Base-by-base conservation (phyloP, 2,888 invertebrate species). In the Tethea ocularis region DNA sequence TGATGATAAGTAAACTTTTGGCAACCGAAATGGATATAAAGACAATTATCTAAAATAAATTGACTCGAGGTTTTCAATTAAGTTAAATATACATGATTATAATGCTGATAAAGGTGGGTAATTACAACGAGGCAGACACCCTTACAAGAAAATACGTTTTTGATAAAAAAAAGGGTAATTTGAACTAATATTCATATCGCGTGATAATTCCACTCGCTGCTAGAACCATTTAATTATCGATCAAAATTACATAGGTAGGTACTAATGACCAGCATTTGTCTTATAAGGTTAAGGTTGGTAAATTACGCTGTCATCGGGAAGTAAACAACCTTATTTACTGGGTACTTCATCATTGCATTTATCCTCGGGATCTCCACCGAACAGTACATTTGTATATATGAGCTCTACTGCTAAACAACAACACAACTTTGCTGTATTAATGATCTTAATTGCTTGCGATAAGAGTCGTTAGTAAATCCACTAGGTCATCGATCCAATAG, bases 141-240 rank as follows among this genome's bases (percentile, higher is more conserved):
- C 20, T 46, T 7, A 10, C 46, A 20, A n/a, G 20, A 41, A 41
- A n/a, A 17, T 17, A 17, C 3, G 17, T 17, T 20, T n/a, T 10
- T 46, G 17, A 17, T 46, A 20, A 46, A 46, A 46, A 46, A 46
- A 46, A 5, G 0, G 41, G 17, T 17, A 8, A 20, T 46, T 46
- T 8, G 8, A 17, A 20, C 57, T 75, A 71, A 75, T 74, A 62
- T 56, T 55, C 51, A 57, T 58, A 67, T 78, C 60, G 75, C 78
- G 74, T 76, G 78, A 64, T 64, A 7, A 52, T 56, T 58, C 54
- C 61, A 64, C 63, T 69, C 7, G 10, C 46, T 20, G 46, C 65
- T 63, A 56, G 55, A 62, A 56, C 53, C 17, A 17, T 20, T 59
- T 64, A 66, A 67, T 68, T 69, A 64, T 72, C 60, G 70, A 66